Evolutionary conservation across 2,797 vertebrate species (phyloP).

Genomic region (Lacerta agilis): DNA sequence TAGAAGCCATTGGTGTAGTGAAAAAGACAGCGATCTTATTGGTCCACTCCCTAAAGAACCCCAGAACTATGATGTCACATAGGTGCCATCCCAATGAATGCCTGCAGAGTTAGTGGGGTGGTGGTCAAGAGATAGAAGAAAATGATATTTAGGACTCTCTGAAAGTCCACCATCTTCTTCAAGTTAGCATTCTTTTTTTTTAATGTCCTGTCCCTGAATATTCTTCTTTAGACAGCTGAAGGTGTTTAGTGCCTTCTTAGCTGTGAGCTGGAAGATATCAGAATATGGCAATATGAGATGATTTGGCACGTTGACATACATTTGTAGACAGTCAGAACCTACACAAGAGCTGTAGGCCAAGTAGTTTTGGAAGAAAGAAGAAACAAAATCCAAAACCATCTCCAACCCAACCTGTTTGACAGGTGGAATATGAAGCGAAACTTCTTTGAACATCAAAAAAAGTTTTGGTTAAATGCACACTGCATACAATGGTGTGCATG

Average conservation of each 20-base stretch:
- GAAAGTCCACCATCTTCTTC: slow-evolving; percentile 20
- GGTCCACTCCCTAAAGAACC: slow-evolving; percentile 52
- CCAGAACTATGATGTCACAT: slow-evolving; percentile 46
- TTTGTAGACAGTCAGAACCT: background rate
- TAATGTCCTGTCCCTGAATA: background rate
- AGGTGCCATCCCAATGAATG: slow-evolving; percentile 30
- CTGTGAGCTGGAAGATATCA: slow-evolving; percentile 13
- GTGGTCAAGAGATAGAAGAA: slow-evolving; percentile 13
- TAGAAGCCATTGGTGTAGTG: slow-evolving; percentile 57
- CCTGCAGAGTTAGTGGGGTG: slow-evolving; percentile 28
- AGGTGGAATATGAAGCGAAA: slow-evolving; percentile 56
- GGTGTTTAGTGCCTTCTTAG: slow-evolving; percentile 40
- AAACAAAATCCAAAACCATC: slow-evolving; percentile 17
- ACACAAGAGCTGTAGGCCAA: slow-evolving; percentile 26
- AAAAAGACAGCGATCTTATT: slow-evolving; percentile 56
- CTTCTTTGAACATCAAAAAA: slow-evolving; percentile 51
- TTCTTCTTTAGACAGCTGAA: slow-evolving; percentile 37
- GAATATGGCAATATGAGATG: slow-evolving; percentile 31
- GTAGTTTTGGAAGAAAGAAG: slow-evolving; percentile 66
- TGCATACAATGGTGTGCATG: background rate
- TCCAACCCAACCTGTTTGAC: slow-evolving; percentile 60
- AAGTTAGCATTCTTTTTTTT: slow-evolving; percentile 12
- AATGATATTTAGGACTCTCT: slow-evolving; percentile 30
- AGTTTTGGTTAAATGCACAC: slow-evolving; percentile 1
- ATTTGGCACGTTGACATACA: background rate